Conservation (phyloP, 2,113 vertebrate species). For the Calyptommatus sinebrachiatus region DNA sequence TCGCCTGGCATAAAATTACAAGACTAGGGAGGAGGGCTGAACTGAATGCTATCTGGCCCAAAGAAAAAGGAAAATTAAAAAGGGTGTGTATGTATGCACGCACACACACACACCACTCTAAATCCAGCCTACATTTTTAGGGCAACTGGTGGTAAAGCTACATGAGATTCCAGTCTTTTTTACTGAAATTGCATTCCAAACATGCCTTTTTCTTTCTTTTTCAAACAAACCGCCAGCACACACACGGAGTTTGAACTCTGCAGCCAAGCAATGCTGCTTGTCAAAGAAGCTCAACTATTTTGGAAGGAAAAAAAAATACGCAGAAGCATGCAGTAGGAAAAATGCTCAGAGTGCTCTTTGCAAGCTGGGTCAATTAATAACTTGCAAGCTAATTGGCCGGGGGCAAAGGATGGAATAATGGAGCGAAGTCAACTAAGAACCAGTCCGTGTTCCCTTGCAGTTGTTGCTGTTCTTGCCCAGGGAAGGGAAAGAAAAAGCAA, state of each 20-base stretch:
- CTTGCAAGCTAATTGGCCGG: neutral
- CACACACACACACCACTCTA: neutral
- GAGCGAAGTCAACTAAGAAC: neutral
- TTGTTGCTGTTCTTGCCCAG: neutral
- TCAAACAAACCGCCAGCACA: slow-evolving; percentile 7
- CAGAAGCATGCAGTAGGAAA: neutral
- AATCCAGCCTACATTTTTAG: neutral
- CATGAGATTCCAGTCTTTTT: slow-evolving; percentile 28
- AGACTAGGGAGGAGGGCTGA: too few relatives aligned
- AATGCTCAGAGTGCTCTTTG: neutral
- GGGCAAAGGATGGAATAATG: neutral
- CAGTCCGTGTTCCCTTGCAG: neutral
- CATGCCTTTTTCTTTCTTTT: neutral
- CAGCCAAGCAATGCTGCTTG: slow-evolving; percentile 45
- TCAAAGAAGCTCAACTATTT: slow-evolving; percentile 36
- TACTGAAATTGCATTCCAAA: slow-evolving; percentile 30
- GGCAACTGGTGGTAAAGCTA: slow-evolving; percentile 25
- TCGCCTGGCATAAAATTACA: slow-evolving; percentile 32
- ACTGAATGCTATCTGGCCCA: too few relatives aligned
- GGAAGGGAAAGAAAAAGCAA: neutral
- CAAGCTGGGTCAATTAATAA: neutral
- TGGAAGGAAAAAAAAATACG: neutral
- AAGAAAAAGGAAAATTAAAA: neutral
- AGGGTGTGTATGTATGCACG: neutral
- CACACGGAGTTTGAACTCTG: neutral